A percentile compares a stretch with the other conserved stretches of the same genome.
Conservation (phyloP, 2,797 vertebrate species). For the Menidia menidia region DNA sequence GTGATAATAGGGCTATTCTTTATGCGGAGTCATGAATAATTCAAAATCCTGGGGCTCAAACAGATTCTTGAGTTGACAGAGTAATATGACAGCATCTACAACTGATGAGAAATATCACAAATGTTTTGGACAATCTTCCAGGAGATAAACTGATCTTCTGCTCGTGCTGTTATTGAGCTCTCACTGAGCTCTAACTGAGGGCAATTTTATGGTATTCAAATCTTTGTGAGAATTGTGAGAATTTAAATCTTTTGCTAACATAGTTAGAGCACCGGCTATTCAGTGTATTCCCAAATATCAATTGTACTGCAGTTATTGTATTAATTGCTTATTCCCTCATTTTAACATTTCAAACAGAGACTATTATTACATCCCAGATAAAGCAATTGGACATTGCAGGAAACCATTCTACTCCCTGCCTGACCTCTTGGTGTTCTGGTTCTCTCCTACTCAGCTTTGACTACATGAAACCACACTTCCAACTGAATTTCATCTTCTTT, state of each 20-base stretch:
- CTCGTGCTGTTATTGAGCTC: slow-evolving; percentile 22
- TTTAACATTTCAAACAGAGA: slow-evolving; percentile 6
- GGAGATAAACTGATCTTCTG: slow-evolving; percentile 43
- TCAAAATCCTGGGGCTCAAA: slow-evolving; percentile 74
- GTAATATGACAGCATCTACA: slow-evolving; percentile 70
- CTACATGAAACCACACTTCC: slow-evolving; percentile 11
- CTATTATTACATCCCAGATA: neutral
- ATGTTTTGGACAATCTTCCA: slow-evolving; percentile 54
- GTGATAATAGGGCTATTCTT: slow-evolving; percentile 79
- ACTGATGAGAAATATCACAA: slow-evolving; percentile 67
- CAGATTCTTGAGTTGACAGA: slow-evolving; percentile 76
- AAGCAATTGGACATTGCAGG: slow-evolving; percentile 3
- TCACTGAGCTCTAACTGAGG: slow-evolving; percentile 15
- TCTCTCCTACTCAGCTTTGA: slow-evolving; percentile 16
- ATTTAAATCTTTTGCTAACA: no score
- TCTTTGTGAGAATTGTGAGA: slow-evolving; percentile 19
- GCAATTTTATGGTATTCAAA: slow-evolving; percentile 30
- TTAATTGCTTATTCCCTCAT: slow-evolving; percentile 19
- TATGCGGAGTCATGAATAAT: slow-evolving; percentile 79
- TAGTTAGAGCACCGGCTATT: neutral
- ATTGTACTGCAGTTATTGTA: slow-evolving; percentile 2
- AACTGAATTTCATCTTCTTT: slow-evolving; percentile 22
- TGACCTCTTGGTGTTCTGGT: slow-evolving; percentile 7
- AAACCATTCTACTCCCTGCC: slow-evolving; percentile 6
- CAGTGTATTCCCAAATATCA: neutral